Percentiles rank a stretch among this genome's conserved stretches.
Conservation (phyloP, 2,888 invertebrate species). For the Ectemnius lituratus region DNA sequence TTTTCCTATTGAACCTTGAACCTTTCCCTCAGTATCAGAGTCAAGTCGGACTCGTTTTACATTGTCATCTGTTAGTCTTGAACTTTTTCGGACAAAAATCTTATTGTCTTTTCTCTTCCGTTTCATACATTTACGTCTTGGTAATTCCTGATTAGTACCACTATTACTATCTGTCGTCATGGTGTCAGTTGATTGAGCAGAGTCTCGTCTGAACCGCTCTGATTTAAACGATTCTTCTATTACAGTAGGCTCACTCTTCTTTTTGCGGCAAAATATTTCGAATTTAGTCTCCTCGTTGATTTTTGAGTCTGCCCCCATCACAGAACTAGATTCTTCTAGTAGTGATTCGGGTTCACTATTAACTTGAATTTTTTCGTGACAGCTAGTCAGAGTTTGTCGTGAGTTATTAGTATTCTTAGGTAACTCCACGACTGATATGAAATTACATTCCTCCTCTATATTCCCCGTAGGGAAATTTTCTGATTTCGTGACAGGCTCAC, state of each 20-base stretch:
- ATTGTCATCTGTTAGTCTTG: conserved; percentile 38
- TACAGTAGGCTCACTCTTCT: no score
- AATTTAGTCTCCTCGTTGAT: no score
- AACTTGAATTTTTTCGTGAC: no score
- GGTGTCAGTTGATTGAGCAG: not conserved
- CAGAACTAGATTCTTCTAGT: no score
- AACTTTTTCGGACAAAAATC: conserved; percentile 27
- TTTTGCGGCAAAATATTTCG: no score
- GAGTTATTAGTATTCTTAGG: no score
- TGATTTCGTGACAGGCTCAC: not conserved
- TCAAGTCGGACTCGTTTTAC: conserved; percentile 24
- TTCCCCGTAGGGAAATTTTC: no score
- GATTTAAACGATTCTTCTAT: not conserved
- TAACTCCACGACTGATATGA: no score
- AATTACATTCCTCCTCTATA: no score
- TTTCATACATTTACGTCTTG: not conserved
- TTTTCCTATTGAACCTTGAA: not conserved
- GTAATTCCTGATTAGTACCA: not conserved
- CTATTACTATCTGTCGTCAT: not conserved
- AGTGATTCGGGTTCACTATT: no score
- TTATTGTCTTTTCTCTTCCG: not conserved
- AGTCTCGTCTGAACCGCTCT: not conserved
- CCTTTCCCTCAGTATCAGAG: conserved; percentile 18
- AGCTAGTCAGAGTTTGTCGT: no score
- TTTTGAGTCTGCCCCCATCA: no score